Conservation (phyloP, 1,140 invertebrate genomes). For the Drosophila truncata region DNA sequence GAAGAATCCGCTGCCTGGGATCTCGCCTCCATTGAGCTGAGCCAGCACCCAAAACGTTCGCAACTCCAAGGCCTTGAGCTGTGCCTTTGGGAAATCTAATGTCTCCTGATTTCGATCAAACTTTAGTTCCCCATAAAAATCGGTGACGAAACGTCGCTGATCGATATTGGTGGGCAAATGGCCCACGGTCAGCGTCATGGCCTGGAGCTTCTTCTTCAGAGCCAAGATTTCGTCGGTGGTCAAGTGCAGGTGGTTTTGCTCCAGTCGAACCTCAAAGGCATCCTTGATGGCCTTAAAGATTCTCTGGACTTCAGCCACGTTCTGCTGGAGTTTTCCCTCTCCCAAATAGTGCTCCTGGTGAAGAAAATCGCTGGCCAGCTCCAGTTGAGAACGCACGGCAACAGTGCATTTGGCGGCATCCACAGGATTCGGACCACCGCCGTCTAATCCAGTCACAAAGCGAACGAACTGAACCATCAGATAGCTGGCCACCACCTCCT, state of each 20-base stretch:
- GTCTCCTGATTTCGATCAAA: neutral
- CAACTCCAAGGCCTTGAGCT: neutral
- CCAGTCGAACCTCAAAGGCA: neutral
- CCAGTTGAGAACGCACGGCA: neutral
- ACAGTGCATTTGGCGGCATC: neutral
- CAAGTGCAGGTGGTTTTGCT: neutral
- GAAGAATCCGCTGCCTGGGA: neutral
- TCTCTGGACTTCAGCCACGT: neutral
- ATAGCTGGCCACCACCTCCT: neutral
- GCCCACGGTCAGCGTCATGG: neutral
- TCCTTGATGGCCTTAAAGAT: neutral
- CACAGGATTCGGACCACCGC: neutral
- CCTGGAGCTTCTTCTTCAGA: neutral
- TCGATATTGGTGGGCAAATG: neutral
- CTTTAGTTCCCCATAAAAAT: neutral
- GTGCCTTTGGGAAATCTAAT: neutral
- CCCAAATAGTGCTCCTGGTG: neutral
- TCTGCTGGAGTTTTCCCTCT: neutral
- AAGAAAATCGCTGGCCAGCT: neutral
- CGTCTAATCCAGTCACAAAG: neutral
- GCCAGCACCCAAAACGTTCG: neutral
- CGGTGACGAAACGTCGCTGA: neutral
- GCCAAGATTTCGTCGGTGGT: neutral
- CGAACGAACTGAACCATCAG: neutral
- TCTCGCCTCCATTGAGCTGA: neutral